These are phyloP conservation scores for Poeciliopsis gracilis DNA, from an alignment of 2,797 vertebrate species.

Conservation along the genomic window DNA sequence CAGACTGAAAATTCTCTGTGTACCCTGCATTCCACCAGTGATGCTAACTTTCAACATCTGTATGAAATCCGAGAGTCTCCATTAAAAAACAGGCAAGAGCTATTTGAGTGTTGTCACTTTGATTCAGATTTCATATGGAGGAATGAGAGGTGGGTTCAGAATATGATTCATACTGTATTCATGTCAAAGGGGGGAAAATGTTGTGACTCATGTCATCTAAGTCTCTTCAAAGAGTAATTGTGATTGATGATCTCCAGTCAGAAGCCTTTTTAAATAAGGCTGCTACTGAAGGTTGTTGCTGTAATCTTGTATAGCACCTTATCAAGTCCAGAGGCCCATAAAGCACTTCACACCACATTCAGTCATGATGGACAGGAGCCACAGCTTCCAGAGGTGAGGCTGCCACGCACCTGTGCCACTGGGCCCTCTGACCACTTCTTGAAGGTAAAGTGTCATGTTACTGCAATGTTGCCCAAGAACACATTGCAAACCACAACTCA, in stretches of 20 bases:
- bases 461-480: too few relatives aligned
- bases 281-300: background rate
- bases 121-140: background rate
- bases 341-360: too few relatives aligned
- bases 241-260: background rate
- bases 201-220: background rate
- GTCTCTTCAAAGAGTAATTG: background rate
- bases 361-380: too few relatives aligned
- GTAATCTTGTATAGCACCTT: background rate
- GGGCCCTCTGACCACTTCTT: too few relatives aligned
- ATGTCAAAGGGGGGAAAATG: background rate
- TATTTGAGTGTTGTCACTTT: background rate
- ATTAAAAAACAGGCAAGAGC: background rate
- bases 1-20: background rate
- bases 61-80: background rate
- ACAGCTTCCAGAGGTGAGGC: too few relatives aligned
- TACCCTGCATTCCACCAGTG: background rate
- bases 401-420: too few relatives aligned
- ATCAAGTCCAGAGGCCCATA: too few relatives aligned
- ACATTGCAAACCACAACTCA: too few relatives aligned
- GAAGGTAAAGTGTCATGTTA: too few relatives aligned
- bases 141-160: background rate
- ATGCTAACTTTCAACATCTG: constrained; percentile 7
- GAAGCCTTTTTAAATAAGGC: background rate
- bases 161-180: background rate